Conservation (phyloP, 1,140 invertebrate species). For the Drosophila tsacasi region DNA sequence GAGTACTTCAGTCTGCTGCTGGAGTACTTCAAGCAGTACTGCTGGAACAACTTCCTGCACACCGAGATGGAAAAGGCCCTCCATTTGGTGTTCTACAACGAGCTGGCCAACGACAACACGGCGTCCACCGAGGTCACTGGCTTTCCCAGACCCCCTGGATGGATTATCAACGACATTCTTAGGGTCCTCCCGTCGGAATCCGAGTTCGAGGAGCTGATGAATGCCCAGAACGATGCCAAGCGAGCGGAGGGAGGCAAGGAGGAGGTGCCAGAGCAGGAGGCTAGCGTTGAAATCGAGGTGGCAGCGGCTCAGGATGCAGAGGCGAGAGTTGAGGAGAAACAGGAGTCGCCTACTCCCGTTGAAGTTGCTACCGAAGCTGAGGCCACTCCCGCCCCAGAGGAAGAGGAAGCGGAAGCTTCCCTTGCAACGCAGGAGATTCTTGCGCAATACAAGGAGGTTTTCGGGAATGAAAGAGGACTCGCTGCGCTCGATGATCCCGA, state of each 20-base stretch:
- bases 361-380: slow-evolving; percentile 9
- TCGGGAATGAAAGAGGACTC: too few relatives aligned
- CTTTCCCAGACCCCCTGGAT: slow-evolving; percentile 39
- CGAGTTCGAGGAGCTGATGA: slow-evolving; percentile 45
- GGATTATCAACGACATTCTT: slow-evolving; percentile 42
- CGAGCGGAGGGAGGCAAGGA: slow-evolving; percentile 49
- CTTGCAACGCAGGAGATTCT: slow-evolving; percentile 35
- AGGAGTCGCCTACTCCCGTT: background rate
- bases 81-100: slow-evolving; percentile 87
- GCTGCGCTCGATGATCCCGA: slow-evolving; percentile 65
- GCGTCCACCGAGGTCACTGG: slow-evolving; percentile 57
- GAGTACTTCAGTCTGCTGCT: slow-evolving; percentile 86
- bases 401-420: background rate
- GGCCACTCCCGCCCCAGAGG: background rate
- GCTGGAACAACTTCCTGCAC: slow-evolving; percentile 95
- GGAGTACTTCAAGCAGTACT: slow-evolving; percentile 94
- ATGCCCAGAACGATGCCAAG: slow-evolving; percentile 56
- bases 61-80: slow-evolving; percentile 93
- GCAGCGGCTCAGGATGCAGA: slow-evolving; percentile 4
- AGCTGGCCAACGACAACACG: slow-evolving; percentile 68
- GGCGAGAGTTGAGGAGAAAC: background rate
- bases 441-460: slow-evolving; percentile 16
- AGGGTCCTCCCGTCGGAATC: slow-evolving; percentile 17
- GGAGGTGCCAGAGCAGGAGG: background rate
- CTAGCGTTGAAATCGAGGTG: slow-evolving; percentile 45